Conservation (phyloP, 2,113 vertebrate genomes). For the Anoplopoma fimbria region DNA sequence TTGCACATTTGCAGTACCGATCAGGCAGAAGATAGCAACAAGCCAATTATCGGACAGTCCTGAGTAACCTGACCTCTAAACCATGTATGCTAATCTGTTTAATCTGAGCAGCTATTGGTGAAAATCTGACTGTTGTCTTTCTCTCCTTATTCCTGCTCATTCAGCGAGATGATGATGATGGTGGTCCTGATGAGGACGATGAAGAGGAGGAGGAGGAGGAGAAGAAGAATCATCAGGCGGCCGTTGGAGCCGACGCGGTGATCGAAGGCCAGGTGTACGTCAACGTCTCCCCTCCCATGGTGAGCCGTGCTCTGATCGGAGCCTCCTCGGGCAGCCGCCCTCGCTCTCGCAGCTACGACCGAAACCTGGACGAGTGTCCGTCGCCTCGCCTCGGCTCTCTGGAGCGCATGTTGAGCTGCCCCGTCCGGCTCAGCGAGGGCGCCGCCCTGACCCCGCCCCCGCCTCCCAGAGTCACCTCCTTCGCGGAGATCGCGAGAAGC, state of each 20-base stretch:
- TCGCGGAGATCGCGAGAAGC: slow-evolving; percentile 93
- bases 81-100: not conserved
- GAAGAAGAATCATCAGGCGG: slow-evolving; percentile 20
- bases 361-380: slow-evolving; percentile 90
- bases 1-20: too few species aligned
- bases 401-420: slow-evolving; percentile 98
- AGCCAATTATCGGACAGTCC: not conserved
- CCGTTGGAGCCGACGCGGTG: slow-evolving; percentile 22
- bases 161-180: slow-evolving; percentile 53
- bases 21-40: too few species aligned
- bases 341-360: slow-evolving; percentile 97
- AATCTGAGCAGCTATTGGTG: not conserved
- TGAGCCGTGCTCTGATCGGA: slow-evolving; percentile 30
- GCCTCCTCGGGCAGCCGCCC: slow-evolving; percentile 74
- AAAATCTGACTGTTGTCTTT: not conserved
- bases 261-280: slow-evolving; percentile 94
- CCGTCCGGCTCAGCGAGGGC: slow-evolving; percentile 91
- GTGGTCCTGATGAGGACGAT: not conserved
- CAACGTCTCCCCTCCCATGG: slow-evolving; percentile 89
- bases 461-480: slow-evolving; percentile 92
- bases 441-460: slow-evolving; percentile 67
- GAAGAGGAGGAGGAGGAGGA: slow-evolving; percentile 35
- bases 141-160: not conserved
- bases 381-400: slow-evolving; percentile 87
- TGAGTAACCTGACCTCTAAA: not conserved